Evolutionary conservation across 1,140 invertebrate species (phyloP), one percentile per base, ranked within the genome.

Genomic region (Drosophila sucinea): DNA sequence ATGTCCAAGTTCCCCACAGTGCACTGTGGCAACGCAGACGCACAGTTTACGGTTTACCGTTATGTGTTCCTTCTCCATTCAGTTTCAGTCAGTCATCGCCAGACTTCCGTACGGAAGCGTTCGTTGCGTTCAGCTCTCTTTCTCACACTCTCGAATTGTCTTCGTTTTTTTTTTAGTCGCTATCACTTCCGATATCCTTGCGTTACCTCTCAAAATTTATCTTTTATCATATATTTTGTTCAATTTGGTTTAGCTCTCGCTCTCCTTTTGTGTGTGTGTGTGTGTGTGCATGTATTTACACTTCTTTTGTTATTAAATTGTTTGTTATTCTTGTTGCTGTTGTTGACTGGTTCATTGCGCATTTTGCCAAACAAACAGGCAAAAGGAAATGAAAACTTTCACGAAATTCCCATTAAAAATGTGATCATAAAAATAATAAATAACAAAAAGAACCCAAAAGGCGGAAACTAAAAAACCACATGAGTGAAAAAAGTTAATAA

Each of bases 31-130:
- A 55, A 77, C 74, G 74, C 75, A 77, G 67, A 66, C 74, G 74
- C 74, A 77, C 40, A 51, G 72, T 79, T 79, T 70, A 65, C 67
- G 64, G 71, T 79, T 82, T 76, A 85, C 63, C 60, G 73, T 70
- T 73, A 51, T 51, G 44, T 51, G 44, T 51, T 64, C 63, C 70
- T 85, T 75, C 70, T 33, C 23, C 41, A 76, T 79, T 80, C 67
- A 79, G 68, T 86, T 86, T 86, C 83, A 86, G 77, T 86, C 79
- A 87, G 83, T 87, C 83, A 76, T 83, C 79, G 83, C 70, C 61
- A 79, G 83, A 87, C 83, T 87, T 87, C 83, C 83, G 84, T 73
- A 87, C 83, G 83, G 83, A 82, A 89, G 83, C 72, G 83, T 86
- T 86, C 82, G 82, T 83, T 70, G 76, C 73, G 73, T 75, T 44